Conservation (phyloP, 2,113 vertebrate genomes). For the Caretta caretta region DNA sequence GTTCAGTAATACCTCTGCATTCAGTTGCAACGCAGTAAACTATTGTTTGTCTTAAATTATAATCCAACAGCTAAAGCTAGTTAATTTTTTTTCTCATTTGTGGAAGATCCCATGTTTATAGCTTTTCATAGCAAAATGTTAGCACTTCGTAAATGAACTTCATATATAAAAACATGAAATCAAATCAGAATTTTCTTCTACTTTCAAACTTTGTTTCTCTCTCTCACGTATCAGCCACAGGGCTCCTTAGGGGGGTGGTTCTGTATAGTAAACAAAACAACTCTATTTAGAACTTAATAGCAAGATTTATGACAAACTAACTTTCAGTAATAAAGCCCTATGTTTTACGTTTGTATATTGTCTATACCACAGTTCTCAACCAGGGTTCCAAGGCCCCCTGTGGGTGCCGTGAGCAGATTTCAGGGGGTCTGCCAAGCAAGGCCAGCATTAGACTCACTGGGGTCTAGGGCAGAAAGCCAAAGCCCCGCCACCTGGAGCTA, state of each 20-base stretch:
- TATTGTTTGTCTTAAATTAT: constrained; percentile 85
- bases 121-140: constrained; percentile 66
- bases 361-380: background rate
- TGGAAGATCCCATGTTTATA: constrained; percentile 65
- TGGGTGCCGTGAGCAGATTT: too few relatives aligned
- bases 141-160: constrained; percentile 70
- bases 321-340: background rate
- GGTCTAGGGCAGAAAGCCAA: too few relatives aligned
- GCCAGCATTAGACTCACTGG: too few relatives aligned
- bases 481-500: too few relatives aligned
- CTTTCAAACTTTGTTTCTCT: constrained; percentile 31
- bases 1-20: constrained; percentile 74
- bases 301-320: background rate
- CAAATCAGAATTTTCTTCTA: constrained; percentile 70
- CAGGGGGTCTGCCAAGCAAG: too few relatives aligned
- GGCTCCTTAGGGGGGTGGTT: background rate
- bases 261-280: background rate
- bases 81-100: constrained; percentile 68
- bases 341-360: background rate
- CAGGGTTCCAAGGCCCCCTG: too few relatives aligned
- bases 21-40: constrained; percentile 50
- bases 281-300: background rate
- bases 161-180: constrained; percentile 67
- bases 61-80: constrained; percentile 74
- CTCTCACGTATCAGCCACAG: background rate